Base-by-base conservation (phyloP, 2,113 vertebrate species). In the Vidua macroura region DNA sequence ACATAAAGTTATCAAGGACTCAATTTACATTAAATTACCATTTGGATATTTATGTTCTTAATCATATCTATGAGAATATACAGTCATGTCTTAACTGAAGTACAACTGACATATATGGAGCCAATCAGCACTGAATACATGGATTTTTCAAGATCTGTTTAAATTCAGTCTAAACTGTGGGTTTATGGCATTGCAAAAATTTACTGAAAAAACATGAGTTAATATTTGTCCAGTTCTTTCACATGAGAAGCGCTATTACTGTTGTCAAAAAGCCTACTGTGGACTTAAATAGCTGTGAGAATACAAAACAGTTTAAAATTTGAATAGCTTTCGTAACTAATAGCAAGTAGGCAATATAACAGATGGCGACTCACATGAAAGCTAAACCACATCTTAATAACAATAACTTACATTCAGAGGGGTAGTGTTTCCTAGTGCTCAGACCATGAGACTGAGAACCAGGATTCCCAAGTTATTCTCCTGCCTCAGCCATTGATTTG, bases 151-250 rank as follows among this genome's bases (percentile, higher is more conserved):
- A 92, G n/a, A n/a, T 81, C 88, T 88, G 52, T 83, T 96, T 88
- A 86, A 96, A 95, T 72, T 55, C 31, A 84, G 86, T 69, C 88
- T 88, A 75, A 96, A 90, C 74, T 68, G 62, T 84, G 92, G 95
- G 89, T 91, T 93, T 95, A 88, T 86, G 91, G 94, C 92, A 97
- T 96, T 3, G 11, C 93, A 97, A 96, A 93, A 97, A 97, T 97
- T 96, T 95, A 95, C 93, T 63, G 92, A 93, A 93, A 95, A 96
- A 95, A 90, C 74, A 83, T 5, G 70, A 94, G 75, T 96, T 96
- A 93, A 82, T 94, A 94, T 96, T 96, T 95, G 92, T 96, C 95
- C 94, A 90, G 93, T 86, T 83, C 76, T 92, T 96, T 90, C 83
- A 88, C 52, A 90, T 88, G 83, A 96, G 64, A 95, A 96, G 73